Percentiles rank a stretch among this genome's conserved stretches.
phyloP scores from a whole-genome alignment of 2,797 vertebrate species.

The Enteromius treurensis region DNA sequence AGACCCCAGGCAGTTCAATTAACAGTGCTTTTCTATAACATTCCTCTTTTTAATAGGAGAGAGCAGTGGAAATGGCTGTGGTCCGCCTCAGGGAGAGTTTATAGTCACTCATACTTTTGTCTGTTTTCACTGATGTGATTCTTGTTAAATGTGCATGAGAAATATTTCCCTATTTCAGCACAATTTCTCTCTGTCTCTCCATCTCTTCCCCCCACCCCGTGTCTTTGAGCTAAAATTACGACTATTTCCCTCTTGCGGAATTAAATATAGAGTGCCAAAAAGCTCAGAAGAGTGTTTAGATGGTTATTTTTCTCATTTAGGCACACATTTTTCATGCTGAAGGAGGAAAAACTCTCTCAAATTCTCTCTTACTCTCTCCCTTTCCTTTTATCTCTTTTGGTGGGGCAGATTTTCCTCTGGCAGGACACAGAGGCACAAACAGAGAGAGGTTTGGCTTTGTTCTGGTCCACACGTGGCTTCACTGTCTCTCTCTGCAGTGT shows the following conservation, averaged over 20 bases:
- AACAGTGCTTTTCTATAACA: conserved; percentile 3
- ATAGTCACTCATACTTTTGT: conserved; percentile 16
- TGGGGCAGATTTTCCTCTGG: conserved; percentile 32
- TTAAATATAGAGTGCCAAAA: conserved; percentile 13
- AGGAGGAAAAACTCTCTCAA: not conserved
- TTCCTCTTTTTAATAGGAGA: conserved; percentile 14
- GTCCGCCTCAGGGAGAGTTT: conserved; percentile 14
- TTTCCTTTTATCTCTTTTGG: conserved; percentile 32
- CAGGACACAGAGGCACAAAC: conserved; percentile 6
- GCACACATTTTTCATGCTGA: not conserved
- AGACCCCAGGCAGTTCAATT: conserved; percentile 24
- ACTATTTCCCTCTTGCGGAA: not conserved
- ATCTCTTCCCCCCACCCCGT: not conserved
- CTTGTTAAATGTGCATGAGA: conserved; percentile 42
- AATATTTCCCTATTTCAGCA: conserved; percentile 55
- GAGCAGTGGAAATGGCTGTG: conserved; percentile 16
- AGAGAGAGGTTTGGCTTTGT: not conserved
- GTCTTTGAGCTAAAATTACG: conserved; percentile 5
- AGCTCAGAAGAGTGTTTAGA: conserved; percentile 23
- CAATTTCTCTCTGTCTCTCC: conserved; percentile 7
- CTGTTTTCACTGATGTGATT: conserved; percentile 29
- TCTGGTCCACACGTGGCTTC: conserved; percentile 20
- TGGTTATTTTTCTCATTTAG: conserved; percentile 11
- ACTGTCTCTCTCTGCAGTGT: not conserved
- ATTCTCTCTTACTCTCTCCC: not conserved